Conservation (phyloP, 2,888 invertebrate genomes). For the Drosophila pseudotakahashii region DNA sequence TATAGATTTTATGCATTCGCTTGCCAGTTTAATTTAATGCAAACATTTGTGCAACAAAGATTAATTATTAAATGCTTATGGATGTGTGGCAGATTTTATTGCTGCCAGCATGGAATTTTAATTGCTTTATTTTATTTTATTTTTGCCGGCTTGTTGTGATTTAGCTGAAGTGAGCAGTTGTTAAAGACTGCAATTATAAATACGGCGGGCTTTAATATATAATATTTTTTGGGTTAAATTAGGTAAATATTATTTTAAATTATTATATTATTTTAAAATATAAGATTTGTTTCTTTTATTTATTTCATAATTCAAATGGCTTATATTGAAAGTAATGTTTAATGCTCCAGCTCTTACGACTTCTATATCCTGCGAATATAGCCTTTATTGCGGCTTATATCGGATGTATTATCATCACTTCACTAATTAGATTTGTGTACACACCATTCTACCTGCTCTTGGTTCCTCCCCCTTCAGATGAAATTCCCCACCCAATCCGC, state of each 20-base stretch:
- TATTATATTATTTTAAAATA: no score
- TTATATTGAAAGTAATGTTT: neutral
- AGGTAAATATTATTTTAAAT: constrained; percentile 2
- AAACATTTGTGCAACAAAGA: constrained; percentile 60
- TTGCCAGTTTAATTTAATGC: constrained; percentile 62
- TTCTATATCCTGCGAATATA: neutral
- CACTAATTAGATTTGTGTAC: constrained; percentile 56
- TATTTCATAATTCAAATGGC: neutral
- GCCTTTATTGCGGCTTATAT: neutral
- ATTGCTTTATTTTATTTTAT: constrained; percentile 25
- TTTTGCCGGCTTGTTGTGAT: neutral
- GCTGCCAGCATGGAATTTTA: constrained; percentile 19
- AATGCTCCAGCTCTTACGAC: neutral
- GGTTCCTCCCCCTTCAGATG: neutral
- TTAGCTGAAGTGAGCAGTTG: constrained; percentile 20
- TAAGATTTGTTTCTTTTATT: no score
- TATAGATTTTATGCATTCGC: constrained; percentile 40
- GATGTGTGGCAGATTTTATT: constrained; percentile 22
- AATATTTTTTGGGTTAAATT: neutral
- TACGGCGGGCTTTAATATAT: neutral
- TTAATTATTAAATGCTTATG: constrained; percentile 57
- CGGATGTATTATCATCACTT: constrained; percentile 27
- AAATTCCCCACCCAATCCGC: constrained; percentile 9
- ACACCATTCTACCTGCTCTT: constrained; percentile 50
- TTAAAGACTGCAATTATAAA: neutral